phyloP scores from a whole-genome alignment of 1,140 invertebrate species.

The Pristionchus pacificus region DNA sequence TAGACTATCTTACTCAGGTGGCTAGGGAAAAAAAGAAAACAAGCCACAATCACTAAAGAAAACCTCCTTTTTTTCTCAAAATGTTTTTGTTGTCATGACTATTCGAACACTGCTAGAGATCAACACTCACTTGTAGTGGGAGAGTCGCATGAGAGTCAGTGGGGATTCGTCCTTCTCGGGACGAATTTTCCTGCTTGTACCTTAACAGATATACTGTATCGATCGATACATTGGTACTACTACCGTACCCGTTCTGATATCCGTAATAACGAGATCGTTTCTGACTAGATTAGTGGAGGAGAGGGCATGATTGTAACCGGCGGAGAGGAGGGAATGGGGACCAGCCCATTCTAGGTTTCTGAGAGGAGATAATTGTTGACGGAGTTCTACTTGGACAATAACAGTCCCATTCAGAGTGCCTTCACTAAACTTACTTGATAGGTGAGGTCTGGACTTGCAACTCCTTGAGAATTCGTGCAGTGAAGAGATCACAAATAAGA shows the following conservation, averaged over 20 bases:
- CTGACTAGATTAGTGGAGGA: conserved; percentile 35
- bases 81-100: too few species aligned
- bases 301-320: conserved; percentile 33
- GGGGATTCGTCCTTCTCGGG: conserved; percentile 52
- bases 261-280: conserved; percentile 36
- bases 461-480: conserved; percentile 31
- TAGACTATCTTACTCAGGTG: too few species aligned
- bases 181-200: conserved; percentile 36
- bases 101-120: conserved; percentile 1
- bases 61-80: not conserved
- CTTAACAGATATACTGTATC: not conserved
- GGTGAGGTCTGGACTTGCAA: conserved; percentile 35
- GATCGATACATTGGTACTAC: not conserved
- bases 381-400: not conserved
- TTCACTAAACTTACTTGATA: conserved; percentile 32
- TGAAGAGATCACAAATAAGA: conserved; percentile 32
- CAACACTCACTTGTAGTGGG: conserved; percentile 48
- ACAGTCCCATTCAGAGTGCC: too few species aligned
- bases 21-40: not conserved
- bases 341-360: conserved; percentile 40
- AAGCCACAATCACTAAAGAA: not conserved
- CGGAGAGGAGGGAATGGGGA: conserved; percentile 26
- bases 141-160: conserved; percentile 48
- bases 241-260: conserved; percentile 28
- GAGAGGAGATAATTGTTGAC: too few species aligned